Evolutionary conservation across 2,113 vertebrate genomes (phyloP).

Genomic region (Penelope pileata): DNA sequence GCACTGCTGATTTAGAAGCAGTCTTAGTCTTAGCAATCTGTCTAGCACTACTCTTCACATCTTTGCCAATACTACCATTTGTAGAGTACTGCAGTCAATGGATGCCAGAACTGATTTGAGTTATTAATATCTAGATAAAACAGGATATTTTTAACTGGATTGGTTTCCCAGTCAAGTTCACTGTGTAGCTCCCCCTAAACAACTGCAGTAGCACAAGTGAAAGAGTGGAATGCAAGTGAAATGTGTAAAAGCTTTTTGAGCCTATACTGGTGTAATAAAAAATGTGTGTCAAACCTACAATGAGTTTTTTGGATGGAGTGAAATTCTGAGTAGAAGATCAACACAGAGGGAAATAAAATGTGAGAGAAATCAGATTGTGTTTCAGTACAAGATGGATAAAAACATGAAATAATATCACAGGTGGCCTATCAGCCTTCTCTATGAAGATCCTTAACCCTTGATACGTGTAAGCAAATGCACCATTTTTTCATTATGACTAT

Average conservation of each 20-base stretch:
- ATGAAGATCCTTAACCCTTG: neutral
- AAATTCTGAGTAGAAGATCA: neutral
- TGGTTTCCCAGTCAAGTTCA: neutral
- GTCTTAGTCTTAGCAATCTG: no score
- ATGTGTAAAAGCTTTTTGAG: neutral
- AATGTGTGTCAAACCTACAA: neutral
- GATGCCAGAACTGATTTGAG: neutral
- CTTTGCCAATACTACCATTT: neutral
- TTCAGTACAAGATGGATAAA: neutral
- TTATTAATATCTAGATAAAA: neutral
- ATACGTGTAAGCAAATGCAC: accelerated
- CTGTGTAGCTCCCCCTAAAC: neutral
- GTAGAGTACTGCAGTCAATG: neutral
- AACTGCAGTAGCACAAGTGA: neutral
- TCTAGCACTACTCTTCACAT: neutral
- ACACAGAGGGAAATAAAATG: neutral
- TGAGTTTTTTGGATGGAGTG: neutral
- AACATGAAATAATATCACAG: neutral
- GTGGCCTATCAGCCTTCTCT: neutral
- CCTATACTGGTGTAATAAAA: neutral
- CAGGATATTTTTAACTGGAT: neutral
- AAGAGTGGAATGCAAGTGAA: neutral
- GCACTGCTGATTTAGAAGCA: neutral
- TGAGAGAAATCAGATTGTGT: neutral
- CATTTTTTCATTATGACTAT: neutral